Evolutionary conservation across 2,888 invertebrate genomes (phyloP), one percentile per base, ranked within the genome.

Genomic region (Busseola fusca): DNA sequence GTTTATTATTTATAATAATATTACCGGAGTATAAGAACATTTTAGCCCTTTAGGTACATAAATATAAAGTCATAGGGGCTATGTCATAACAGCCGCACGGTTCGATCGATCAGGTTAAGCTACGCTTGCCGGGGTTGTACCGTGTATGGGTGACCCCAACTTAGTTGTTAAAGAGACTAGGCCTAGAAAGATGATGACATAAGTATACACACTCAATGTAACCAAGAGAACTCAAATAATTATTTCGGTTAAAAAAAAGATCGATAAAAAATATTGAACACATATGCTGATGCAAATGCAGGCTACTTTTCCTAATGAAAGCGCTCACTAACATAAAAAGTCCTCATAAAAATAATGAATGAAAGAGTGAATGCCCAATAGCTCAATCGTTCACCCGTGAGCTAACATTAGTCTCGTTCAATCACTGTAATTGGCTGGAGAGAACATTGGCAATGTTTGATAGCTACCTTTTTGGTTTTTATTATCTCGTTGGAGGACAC

Each of bases 291-390:
- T 63, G 50, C 42, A 50, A 63, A 42, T 58, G n/a, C 18, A 25
- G 40, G 37, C 78, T 65, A 72, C 50, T 76, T 72, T 37, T 52
- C 18, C 1, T 64, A 77, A 72, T 77, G 42, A 77, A 71, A 64
- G n/a, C 42, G 27, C 34, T 34, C 7, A 56, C 27, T 50, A 60
- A 60, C 60, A 77, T 71, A 64, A 64, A 76, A 70, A 60, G 16
- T 25, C 14, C 30, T 59, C 45, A 25, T 71, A 58, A 71, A 58
- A 76, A 18, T 77, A 71, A 70, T 63, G 45, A 77, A 58, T 45
- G 71, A 40, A 71, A 16, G 25, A 54, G 30, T 14, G 37, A 34
- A 74, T 52, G 42, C 21, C 18, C 37, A 14, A 50, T 67, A 45
- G n/a, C 63, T 70, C 48, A 57, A 40, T 64, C 52, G 54, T 75